Evolutionary conservation across 1,140 invertebrate species (phyloP).

Genomic region (Papilio glaucus): DNA sequence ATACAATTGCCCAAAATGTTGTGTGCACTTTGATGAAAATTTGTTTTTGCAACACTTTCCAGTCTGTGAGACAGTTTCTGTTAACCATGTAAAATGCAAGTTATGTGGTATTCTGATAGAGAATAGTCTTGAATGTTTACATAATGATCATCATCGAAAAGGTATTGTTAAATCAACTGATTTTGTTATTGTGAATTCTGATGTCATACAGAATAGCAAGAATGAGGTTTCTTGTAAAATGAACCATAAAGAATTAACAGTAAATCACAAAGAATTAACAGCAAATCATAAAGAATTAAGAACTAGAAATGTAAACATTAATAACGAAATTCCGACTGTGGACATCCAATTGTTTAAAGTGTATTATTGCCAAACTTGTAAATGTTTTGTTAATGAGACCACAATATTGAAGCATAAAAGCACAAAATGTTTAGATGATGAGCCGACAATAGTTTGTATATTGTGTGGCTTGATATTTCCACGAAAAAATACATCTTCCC

Average conservation of each 20-base stretch:
- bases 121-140: constrained; percentile 42
- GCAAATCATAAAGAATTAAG: not conserved
- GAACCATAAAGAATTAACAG: not conserved
- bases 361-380: constrained; percentile 57
- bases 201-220: not conserved
- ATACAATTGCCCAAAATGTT: constrained; percentile 60
- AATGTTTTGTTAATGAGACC: constrained; percentile 52
- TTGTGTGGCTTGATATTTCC: constrained; percentile 63
- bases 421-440: constrained; percentile 43
- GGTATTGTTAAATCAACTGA: constrained; percentile 38
- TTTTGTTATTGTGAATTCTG: constrained; percentile 47
- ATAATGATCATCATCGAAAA: constrained; percentile 48
- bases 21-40: constrained; percentile 55
- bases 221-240: not conserved
- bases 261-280: not conserved
- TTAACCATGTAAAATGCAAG: constrained; percentile 51
- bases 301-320: constrained; percentile 31
- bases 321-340: not conserved
- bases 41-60: constrained; percentile 49
- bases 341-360: constrained; percentile 38
- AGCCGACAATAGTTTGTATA: constrained; percentile 52
- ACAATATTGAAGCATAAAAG: constrained; percentile 48
- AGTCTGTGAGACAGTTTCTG: constrained; percentile 45
- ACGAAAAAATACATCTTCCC: constrained; percentile 42
- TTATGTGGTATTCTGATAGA: constrained; percentile 61